Conservation (phyloP, 2,888 invertebrate species). For the Bursaphelenchus okinawaensis region DNA sequence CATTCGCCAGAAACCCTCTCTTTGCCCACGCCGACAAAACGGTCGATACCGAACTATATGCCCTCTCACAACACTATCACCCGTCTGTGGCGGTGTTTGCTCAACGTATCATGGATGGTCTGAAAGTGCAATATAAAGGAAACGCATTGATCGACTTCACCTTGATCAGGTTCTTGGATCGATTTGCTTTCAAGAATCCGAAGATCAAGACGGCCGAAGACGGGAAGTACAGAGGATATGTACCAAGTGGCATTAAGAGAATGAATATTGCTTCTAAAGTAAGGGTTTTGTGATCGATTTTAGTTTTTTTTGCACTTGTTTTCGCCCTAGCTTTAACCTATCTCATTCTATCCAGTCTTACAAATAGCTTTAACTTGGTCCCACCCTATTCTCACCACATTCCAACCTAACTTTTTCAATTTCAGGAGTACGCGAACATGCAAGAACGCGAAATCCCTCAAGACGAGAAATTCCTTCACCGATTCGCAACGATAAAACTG, state of each 20-base stretch:
- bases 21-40: slow-evolving; percentile 73
- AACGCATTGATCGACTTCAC: slow-evolving; percentile 90
- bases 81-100: slow-evolving; percentile 86
- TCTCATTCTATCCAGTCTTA: too few relatives aligned
- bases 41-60: slow-evolving; percentile 71
- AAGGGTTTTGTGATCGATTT: not conserved
- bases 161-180: slow-evolving; percentile 80
- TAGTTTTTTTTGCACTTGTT: too few relatives aligned
- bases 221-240: slow-evolving; percentile 22
- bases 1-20: slow-evolving; percentile 73
- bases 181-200: slow-evolving; percentile 87
- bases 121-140: slow-evolving; percentile 70
- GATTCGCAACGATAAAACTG: slow-evolving; percentile 52
- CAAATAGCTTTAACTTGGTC: too few relatives aligned
- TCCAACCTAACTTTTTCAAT: too few relatives aligned
- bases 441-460: slow-evolving; percentile 69
- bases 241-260: slow-evolving; percentile 36
- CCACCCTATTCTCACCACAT: too few relatives aligned
- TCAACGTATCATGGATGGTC: slow-evolving; percentile 64
- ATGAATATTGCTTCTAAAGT: slow-evolving; percentile 39
- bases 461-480: slow-evolving; percentile 80
- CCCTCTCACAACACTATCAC: slow-evolving; percentile 74
- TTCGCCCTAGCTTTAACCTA: too few relatives aligned
- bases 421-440: slow-evolving; percentile 47
- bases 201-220: slow-evolving; percentile 56